Percentiles rank a stretch among this genome's conserved stretches.
phyloP scores from a whole-genome alignment of 2,113 vertebrate species.

The Hippolais icterina region DNA sequence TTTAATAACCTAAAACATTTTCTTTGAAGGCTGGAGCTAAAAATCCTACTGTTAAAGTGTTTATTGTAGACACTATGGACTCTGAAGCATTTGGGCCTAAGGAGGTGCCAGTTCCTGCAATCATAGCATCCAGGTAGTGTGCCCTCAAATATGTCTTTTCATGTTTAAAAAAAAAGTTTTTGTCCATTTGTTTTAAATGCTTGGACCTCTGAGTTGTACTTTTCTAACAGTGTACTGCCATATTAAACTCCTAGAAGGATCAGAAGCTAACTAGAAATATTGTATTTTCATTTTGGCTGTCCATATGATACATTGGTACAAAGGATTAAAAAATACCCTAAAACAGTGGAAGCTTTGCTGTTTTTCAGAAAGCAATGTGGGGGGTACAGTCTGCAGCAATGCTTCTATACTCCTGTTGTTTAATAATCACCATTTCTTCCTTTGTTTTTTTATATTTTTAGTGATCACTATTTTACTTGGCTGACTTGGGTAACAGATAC shows the following conservation, averaged over 20 bases:
- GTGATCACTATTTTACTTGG: slow-evolving; percentile 92
- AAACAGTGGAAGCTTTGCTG: not conserved
- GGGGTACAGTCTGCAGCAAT: not conserved
- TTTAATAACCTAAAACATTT: slow-evolving; percentile 39
- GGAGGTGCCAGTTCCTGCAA: slow-evolving; percentile 80
- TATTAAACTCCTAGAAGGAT: not conserved
- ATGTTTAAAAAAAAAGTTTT: not conserved
- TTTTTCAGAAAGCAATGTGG: not conserved
- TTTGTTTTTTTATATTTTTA: slow-evolving; percentile 63
- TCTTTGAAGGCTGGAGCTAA: slow-evolving; percentile 85
- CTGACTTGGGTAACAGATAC: slow-evolving; percentile 91
- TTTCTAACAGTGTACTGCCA: not conserved
- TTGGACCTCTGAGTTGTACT: not conserved
- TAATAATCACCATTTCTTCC: not conserved
- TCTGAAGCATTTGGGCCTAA: slow-evolving; percentile 50
- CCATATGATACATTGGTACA: not conserved
- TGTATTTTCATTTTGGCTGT: not conserved
- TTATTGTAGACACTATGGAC: slow-evolving; percentile 80
- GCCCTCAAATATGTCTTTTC: not conserved
- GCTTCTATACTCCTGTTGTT: not conserved
- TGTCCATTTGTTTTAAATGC: not conserved
- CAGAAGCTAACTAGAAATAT: not conserved
- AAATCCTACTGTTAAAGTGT: slow-evolving; percentile 86
- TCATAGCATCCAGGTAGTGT: slow-evolving; percentile 82
- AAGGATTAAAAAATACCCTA: not conserved